Percentiles rank a stretch among this genome's conserved stretches.
Evolutionary conservation across 1,140 invertebrate genomes (phyloP).

Genomic region (Lucilia cuprina): DNA sequence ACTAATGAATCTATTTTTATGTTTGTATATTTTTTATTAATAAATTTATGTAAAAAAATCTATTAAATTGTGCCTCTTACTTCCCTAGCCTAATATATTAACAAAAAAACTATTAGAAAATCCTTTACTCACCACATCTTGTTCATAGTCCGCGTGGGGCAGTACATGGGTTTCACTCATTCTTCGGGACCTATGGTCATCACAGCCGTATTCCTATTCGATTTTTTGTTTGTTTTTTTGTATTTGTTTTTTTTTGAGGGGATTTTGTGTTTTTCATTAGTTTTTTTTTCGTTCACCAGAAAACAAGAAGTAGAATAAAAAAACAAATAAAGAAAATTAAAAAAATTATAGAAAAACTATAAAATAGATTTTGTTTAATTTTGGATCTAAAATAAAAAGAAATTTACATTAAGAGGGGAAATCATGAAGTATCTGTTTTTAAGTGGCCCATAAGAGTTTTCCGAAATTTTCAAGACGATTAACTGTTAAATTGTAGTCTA

Average conservation of each 20-base stretch:
- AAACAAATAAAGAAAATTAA: conserved; percentile 12
- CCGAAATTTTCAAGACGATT: too few species aligned
- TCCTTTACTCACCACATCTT: conserved; percentile 70
- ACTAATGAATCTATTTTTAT: background rate
- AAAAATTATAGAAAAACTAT: background rate
- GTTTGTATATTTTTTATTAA: background rate
- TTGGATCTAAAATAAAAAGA: background rate
- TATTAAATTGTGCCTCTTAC: too few species aligned
- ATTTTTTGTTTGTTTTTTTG: background rate
- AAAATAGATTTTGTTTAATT: background rate
- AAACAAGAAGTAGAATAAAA: conserved; percentile 45
- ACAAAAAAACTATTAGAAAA: background rate
- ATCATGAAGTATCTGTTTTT: background rate
- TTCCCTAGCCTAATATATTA: too few species aligned
- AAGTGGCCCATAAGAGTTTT: too few species aligned
- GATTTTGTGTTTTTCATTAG: background rate
- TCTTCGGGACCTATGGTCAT: conserved; percentile 70
- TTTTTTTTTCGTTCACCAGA: conserved; percentile 39
- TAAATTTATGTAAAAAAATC: background rate
- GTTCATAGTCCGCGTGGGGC: conserved; percentile 71
- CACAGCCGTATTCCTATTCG: conserved; percentile 65
- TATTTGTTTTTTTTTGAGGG: background rate
- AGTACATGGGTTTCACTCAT: conserved; percentile 71
- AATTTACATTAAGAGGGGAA: background rate
- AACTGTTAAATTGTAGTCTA: too few species aligned